Percentiles rank a stretch among this genome's conserved stretches.
These are phyloP conservation scores for Calypte anna DNA, from an alignment of 2,113 vertebrate species.

Conservation along the genomic window DNA sequence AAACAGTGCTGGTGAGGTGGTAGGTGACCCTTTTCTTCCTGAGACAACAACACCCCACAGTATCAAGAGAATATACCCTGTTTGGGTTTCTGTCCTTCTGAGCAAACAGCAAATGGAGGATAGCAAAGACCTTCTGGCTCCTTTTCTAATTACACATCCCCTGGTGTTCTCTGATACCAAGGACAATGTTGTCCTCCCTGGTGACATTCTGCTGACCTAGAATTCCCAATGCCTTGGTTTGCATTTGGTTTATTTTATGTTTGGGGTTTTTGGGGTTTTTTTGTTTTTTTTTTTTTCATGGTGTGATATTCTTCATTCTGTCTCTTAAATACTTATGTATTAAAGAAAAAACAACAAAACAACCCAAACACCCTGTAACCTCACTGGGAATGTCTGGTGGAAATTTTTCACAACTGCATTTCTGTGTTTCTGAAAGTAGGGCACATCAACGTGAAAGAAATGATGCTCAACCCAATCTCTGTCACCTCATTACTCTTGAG, in stretches of 20 bases:
- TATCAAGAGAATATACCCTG: background rate
- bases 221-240: background rate
- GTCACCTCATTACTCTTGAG: slow-evolving; percentile 64
- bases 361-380: background rate
- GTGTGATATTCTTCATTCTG: slow-evolving; percentile 9
- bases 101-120: background rate
- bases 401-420: slow-evolving; percentile 34
- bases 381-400: background rate
- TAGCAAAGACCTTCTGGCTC: background rate
- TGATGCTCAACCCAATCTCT: slow-evolving; percentile 42
- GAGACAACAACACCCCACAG: background rate
- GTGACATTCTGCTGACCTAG: background rate
- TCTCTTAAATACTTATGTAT: background rate
- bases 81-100: slow-evolving; percentile 2
- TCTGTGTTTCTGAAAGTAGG: slow-evolving; percentile 49
- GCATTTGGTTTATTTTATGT: background rate
- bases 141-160: background rate
- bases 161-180: background rate
- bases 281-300: background rate
- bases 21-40: slow-evolving; percentile 49
- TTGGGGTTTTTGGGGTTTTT: background rate
- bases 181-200: background rate
- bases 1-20: slow-evolving; percentile 8
- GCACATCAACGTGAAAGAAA: slow-evolving; percentile 20
- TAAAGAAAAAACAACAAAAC: background rate